Evolutionary conservation across 2,113 vertebrate species (phyloP).

Genomic region (Pterocles gutturalis): DNA sequence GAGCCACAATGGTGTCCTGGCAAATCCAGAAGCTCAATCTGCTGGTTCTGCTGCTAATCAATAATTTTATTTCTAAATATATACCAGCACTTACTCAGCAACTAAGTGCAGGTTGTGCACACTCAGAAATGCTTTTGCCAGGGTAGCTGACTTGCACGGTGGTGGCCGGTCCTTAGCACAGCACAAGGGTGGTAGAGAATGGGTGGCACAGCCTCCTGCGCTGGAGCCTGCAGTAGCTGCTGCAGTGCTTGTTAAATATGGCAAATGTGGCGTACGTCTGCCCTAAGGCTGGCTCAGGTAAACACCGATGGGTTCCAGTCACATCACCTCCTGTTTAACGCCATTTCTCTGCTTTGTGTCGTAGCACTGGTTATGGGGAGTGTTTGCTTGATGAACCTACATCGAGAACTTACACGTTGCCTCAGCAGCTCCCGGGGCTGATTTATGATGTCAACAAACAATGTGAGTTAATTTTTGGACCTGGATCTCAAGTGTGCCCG

Average conservation of each 20-base stretch:
- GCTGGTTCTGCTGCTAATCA: background rate
- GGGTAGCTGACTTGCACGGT: background rate
- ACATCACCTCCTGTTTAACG: background rate
- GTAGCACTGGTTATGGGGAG: slow-evolving; percentile 96
- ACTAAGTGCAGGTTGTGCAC: background rate
- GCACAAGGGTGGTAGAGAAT: background rate
- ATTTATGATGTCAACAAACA: slow-evolving; percentile 97
- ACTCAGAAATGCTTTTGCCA: background rate
- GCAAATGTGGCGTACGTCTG: background rate
- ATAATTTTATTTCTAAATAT: background rate
- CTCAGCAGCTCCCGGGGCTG: slow-evolving; percentile 91
- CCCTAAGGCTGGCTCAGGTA: background rate
- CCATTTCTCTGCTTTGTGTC: slow-evolving; percentile 80
- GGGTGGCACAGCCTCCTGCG: background rate
- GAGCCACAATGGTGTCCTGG: background rate
- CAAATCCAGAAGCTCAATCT: background rate
- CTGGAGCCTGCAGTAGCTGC: background rate
- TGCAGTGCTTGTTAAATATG: background rate
- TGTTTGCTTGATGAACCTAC: slow-evolving; percentile 95
- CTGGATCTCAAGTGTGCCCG: slow-evolving; percentile 95
- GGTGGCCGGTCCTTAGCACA: background rate
- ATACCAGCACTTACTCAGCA: background rate
- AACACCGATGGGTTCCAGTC: background rate
- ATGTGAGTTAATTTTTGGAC: slow-evolving; percentile 98
- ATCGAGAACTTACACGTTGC: slow-evolving; percentile 89